phyloP scores from a whole-genome alignment of 2,888 invertebrate genomes.

The Lithosia quadra region DNA sequence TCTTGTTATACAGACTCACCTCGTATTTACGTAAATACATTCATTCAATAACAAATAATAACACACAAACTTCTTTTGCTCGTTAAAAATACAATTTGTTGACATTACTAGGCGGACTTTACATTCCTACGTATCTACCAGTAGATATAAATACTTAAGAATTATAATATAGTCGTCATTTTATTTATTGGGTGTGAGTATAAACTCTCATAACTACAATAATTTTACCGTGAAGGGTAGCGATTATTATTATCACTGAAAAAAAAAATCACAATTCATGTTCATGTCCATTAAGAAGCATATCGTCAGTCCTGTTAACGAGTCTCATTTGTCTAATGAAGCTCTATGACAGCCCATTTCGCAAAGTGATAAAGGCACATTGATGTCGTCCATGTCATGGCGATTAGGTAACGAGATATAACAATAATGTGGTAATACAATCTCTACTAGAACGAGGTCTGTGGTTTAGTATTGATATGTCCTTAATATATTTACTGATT shows the following conservation, averaged over 20 bases:
- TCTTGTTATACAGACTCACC: not conserved
- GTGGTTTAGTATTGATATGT: conserved; percentile 68
- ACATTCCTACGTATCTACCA: too few relatives aligned
- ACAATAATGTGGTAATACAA: conserved; percentile 64
- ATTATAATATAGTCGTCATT: too few relatives aligned
- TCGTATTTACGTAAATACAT: not conserved
- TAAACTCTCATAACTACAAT: not conserved
- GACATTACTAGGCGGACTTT: too few relatives aligned
- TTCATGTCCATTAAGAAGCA: conserved; percentile 37
- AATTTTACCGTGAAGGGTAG: not conserved
- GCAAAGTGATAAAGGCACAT: conserved; percentile 47
- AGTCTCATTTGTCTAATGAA: conserved; percentile 47
- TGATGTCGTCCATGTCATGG: conserved; percentile 40
- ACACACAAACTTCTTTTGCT: too few relatives aligned
- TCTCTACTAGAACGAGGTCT: conserved; percentile 63
- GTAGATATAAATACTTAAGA: too few relatives aligned
- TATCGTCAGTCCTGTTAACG: conserved; percentile 45
- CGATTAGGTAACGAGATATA: conserved; percentile 61
- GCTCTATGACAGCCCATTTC: conserved; percentile 28
- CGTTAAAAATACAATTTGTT: too few relatives aligned
- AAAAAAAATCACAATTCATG: conserved; percentile 10
- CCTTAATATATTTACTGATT: not conserved
- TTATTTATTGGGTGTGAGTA: too few relatives aligned
- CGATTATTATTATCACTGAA: not conserved
- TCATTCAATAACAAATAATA: not conserved